Evolutionary conservation across 92 coral and sea anemone genomes (phyloP), one percentile per base, ranked within the genome.

Genomic region (Porites evermanni): DNA sequence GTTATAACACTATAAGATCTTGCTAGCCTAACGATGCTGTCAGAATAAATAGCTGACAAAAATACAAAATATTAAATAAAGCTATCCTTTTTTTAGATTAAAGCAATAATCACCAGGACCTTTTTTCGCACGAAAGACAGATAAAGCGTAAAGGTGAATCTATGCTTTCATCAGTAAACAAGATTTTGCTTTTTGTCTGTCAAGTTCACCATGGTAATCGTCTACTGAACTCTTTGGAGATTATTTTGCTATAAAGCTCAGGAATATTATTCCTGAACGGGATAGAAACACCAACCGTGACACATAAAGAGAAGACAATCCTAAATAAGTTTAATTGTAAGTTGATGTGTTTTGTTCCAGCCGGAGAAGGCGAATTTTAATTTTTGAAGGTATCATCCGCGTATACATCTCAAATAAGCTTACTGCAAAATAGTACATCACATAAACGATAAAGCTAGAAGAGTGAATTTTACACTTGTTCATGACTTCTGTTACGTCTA

Each of bases 191-290:
- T 23, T 52, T 16, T 63, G 56, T 53, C 52, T 26, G 77, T 69
- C 65, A 69, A 53, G 54, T 80, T 69, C 12, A 54, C 85, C 67
- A 56, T 80, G 26, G 67, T 65, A 26, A 56, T 80, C 19, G 21
- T 17, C 67, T 54, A 0, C 2, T 47, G 69, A 53, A 47, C 58
- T 26, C 19, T 18, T 11, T 9, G 59, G 70, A 70, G 47, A 38
- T 4, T 38, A 38, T 4, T 70, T 71, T 81, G 53, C 60, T 70
- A 58, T 80, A 8, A 4, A 12, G 24, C 75, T 72, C 70, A 6
- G 61, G 70, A 23, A 74, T 19, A 74, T 56, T 44, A 70, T 56
- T 7, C 10, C 53, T 70, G 13, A 8, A 29, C 52, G 58, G 19
- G 58, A 58, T 54, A n/a, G 16, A 70, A 71, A 72, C 54, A 78